Evolutionary conservation across 2,888 invertebrate genomes (phyloP).

Genomic region (Stenichneumon culpator): DNA sequence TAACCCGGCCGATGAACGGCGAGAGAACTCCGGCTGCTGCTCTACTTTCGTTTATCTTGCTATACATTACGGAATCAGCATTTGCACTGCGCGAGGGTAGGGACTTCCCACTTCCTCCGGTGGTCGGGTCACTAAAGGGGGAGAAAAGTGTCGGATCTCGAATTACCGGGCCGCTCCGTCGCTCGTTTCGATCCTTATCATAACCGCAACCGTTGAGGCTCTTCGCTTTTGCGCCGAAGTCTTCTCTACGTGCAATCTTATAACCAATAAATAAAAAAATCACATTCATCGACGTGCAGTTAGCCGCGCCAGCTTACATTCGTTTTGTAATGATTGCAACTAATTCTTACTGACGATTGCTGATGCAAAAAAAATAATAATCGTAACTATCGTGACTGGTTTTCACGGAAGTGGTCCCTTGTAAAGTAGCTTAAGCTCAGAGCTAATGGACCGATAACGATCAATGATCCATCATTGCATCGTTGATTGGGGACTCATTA

Average conservation of each 20-base stretch:
- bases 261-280: neutral
- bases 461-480: neutral
- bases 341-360: neutral
- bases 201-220: conserved; percentile 7
- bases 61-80: conserved; percentile 57
- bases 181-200: conserved; percentile 55
- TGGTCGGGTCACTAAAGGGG: neutral
- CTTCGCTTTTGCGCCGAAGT: neutral
- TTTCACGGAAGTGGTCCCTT: neutral
- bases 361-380: neutral
- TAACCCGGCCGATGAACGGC: neutral
- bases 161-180: conserved; percentile 40
- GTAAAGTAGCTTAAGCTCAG: neutral
- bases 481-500: no score
- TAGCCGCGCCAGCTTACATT: neutral
- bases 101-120: conserved; percentile 17
- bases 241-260: neutral
- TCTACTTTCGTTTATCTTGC: conserved; percentile 55
- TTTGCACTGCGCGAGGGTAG: conserved; percentile 36
- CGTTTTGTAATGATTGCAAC: neutral
- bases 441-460: conserved; percentile 9
- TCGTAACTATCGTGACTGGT: neutral
- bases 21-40: conserved; percentile 3
- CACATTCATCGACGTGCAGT: neutral
- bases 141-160: conserved; percentile 50